Evolutionary conservation across 2,797 vertebrate species (phyloP).

Genomic region (Sebastes vulpes): DNA sequence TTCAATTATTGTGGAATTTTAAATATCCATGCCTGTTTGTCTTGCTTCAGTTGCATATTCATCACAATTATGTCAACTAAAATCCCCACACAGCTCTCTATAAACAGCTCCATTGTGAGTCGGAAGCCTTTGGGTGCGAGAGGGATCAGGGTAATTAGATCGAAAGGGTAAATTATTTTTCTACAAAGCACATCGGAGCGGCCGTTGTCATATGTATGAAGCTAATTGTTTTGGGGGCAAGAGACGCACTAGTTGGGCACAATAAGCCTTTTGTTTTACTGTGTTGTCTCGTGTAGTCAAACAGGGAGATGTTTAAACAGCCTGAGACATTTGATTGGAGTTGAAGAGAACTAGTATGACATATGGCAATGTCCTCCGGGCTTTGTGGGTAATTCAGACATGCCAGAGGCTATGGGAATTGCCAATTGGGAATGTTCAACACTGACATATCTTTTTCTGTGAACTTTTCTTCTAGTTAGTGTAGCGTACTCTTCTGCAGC

Average conservation of each 20-base stretch:
- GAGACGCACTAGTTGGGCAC: slow-evolving; percentile 30
- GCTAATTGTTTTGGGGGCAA: slow-evolving; percentile 59
- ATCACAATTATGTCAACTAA: slow-evolving; percentile 61
- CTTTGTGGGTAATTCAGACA: slow-evolving; percentile 62
- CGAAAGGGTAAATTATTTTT: slow-evolving; percentile 66
- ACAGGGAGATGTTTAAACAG: slow-evolving; percentile 43
- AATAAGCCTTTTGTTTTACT: slow-evolving; percentile 56
- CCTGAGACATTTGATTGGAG: slow-evolving; percentile 61
- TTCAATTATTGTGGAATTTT: slow-evolving; percentile 62
- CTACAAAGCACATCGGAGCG: slow-evolving; percentile 54
- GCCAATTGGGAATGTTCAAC: slow-evolving; percentile 47
- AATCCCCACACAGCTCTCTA: slow-evolving; percentile 44
- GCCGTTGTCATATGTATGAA: slow-evolving; percentile 44
- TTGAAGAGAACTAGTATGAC: slow-evolving; percentile 54
- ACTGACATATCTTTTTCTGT: slow-evolving; percentile 43
- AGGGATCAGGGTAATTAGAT: slow-evolving; percentile 64
- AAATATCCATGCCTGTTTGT: slow-evolving; percentile 65
- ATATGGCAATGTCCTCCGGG: slow-evolving; percentile 51
- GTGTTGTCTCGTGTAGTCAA: slow-evolving; percentile 37
- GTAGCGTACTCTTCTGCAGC: slow-evolving; percentile 5
- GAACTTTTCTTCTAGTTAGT: slow-evolving; percentile 16
- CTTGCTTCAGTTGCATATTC: slow-evolving; percentile 62
- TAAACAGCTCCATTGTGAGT: slow-evolving; percentile 63
- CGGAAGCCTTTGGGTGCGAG: slow-evolving; percentile 33
- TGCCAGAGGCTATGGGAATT: slow-evolving; percentile 54